Conservation (phyloP, 2,113 vertebrate species). For the Hippocampus abdominalis region DNA sequence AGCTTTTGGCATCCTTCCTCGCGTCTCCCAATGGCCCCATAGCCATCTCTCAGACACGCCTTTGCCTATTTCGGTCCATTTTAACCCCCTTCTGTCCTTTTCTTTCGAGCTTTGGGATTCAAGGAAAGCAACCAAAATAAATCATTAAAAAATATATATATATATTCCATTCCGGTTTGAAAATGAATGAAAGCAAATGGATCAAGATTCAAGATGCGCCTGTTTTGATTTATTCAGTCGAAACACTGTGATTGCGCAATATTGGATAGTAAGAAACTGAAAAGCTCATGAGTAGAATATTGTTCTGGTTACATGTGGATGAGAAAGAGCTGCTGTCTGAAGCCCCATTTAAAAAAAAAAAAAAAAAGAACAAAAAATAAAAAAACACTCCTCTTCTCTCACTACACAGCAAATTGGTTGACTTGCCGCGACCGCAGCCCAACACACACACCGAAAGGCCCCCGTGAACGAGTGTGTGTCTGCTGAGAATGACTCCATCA, state of each 20-base stretch:
- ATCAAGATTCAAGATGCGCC: no score
- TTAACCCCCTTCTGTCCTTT: not conserved
- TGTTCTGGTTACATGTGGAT: not conserved
- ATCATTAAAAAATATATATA: not conserved
- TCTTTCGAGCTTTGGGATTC: no score
- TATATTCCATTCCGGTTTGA: not conserved
- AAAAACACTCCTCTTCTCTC: not conserved
- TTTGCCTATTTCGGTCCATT: not conserved
- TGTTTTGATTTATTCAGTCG: not conserved
- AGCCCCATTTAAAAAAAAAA: not conserved
- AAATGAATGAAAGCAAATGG: not conserved
- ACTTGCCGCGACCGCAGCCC: conserved; percentile 47
- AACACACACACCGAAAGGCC: conserved; percentile 26
- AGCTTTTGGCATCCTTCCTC: no score
- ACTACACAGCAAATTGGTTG: conserved; percentile 34
- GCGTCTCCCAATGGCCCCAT: no score
- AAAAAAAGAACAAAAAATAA: not conserved
- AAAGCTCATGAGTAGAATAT: not conserved
- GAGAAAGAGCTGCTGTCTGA: not conserved
- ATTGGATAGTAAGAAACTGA: not conserved
- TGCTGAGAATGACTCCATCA: conserved; percentile 51
- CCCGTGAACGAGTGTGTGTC: conserved; percentile 18
- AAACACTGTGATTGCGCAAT: not conserved
- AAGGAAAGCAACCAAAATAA: no score
- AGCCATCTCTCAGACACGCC: not conserved